A percentile compares a stretch with the other conserved stretches of the same genome.
Conservation (phyloP, 2,797 vertebrate species). For the Lacerta agilis region DNA sequence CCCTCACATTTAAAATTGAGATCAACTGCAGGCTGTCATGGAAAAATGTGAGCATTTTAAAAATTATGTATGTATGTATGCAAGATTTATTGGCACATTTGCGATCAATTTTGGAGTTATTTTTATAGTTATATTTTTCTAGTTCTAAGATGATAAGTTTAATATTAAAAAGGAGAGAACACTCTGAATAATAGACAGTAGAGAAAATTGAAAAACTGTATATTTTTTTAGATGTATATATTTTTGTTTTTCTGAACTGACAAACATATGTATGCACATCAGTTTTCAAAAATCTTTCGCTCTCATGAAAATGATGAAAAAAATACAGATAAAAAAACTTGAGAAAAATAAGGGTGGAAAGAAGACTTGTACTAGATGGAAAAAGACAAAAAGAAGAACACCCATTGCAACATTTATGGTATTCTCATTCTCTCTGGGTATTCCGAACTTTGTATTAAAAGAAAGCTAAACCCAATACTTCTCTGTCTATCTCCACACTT, state of each 20-base stretch:
- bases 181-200: background rate
- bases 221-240: background rate
- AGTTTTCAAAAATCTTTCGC: background rate
- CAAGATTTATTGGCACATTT: background rate
- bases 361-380: conserved; percentile 14
- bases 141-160: background rate
- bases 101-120: background rate
- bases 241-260: background rate
- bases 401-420: background rate
- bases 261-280: background rate
- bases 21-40: conserved; percentile 11
- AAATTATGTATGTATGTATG: conserved; percentile 23
- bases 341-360: background rate
- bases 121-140: background rate
- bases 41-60: background rate
- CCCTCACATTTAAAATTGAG: conserved; percentile 15
- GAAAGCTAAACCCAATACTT: background rate
- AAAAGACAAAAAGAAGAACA: background rate
- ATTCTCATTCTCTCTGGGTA: too few species aligned
- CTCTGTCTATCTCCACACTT: background rate
- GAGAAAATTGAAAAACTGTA: background rate
- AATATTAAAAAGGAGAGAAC: background rate
- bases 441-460: background rate
- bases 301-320: background rate
- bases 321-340: background rate